Percentiles rank a stretch among this genome's conserved stretches.
Evolutionary conservation across 2,113 vertebrate genomes (phyloP).

Genomic region (Datnioides undecimradiatus): DNA sequence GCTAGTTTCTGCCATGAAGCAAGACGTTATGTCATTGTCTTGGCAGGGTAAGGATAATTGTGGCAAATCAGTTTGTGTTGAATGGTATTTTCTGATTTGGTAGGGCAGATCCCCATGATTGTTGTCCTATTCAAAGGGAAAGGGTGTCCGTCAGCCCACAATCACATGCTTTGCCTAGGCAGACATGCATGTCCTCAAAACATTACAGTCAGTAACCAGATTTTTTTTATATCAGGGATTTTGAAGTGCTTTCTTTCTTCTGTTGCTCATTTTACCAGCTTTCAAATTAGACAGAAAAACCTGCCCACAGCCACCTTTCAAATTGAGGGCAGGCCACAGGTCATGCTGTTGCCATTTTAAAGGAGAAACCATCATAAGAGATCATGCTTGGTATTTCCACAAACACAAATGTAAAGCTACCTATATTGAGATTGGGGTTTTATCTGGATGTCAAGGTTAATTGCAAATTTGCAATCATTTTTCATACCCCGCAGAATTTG

Average conservation of each 20-base stretch:
- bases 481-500: conserved; percentile 84
- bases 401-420: conserved; percentile 84
- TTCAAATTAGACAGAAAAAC: conserved; percentile 75
- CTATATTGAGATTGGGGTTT: conserved; percentile 82
- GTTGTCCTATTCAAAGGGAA: conserved; percentile 81
- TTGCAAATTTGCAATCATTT: conserved; percentile 84
- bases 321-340: conserved; percentile 77
- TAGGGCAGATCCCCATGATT: conserved; percentile 78
- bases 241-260: conserved; percentile 82
- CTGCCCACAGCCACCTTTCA: conserved; percentile 76
- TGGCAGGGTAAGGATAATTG: conserved; percentile 77
- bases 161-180: conserved; percentile 75
- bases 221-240: conserved; percentile 81
- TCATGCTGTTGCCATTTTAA: conserved; percentile 76
- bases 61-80: conserved; percentile 78
- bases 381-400: conserved; percentile 81
- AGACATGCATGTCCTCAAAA: conserved; percentile 82
- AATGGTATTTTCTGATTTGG: conserved; percentile 77
- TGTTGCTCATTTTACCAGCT: conserved; percentile 79
- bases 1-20: conserved; percentile 80
- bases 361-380: conserved; percentile 73
- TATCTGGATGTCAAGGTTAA: conserved; percentile 86
- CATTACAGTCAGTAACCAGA: conserved; percentile 78
- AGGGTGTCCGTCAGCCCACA: conserved; percentile 74
- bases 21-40: conserved; percentile 76